phyloP scores from a whole-genome alignment of 1,140 invertebrate genomes.

The Armadillidium nasatum region DNA sequence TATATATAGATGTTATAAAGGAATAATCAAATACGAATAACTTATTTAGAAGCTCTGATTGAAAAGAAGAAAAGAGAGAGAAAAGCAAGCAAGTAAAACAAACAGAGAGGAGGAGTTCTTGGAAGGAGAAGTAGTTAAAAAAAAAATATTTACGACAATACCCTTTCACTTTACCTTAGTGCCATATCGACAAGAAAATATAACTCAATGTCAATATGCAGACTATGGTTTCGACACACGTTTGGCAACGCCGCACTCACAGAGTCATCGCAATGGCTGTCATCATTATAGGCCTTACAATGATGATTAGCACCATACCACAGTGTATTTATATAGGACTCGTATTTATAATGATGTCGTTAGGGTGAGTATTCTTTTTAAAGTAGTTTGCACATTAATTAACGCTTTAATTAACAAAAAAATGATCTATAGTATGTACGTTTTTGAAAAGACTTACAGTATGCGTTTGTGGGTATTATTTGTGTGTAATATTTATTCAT shows the following conservation, averaged over 20 bases:
- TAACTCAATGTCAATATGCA: slow-evolving; percentile 22
- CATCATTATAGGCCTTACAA: slow-evolving; percentile 29
- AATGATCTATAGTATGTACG: no score
- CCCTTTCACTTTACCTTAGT: neutral
- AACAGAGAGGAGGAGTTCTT: no score
- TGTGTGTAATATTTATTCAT: neutral
- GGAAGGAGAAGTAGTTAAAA: neutral
- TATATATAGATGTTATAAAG: no score
- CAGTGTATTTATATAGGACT: slow-evolving; percentile 32
- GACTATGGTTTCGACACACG: slow-evolving; percentile 7
- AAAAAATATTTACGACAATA: neutral
- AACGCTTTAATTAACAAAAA: no score
- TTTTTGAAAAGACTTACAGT: no score
- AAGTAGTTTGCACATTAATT: no score
- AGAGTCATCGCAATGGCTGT: slow-evolving; percentile 17
- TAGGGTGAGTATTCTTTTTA: slow-evolving; percentile 8
- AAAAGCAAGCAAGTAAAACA: no score
- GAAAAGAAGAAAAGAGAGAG: no score
- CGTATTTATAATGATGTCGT: slow-evolving; percentile 24
- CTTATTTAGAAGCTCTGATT: no score
- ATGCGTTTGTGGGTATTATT: no score
- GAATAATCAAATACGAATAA: no score
- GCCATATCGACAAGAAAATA: neutral
- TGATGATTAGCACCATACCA: slow-evolving; percentile 29
- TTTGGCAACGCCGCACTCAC: slow-evolving; percentile 27